Percentiles rank a stretch among this genome's conserved stretches.
Evolutionary conservation across 2,797 vertebrate species (phyloP).

Genomic region (Cyprinella venusta): DNA sequence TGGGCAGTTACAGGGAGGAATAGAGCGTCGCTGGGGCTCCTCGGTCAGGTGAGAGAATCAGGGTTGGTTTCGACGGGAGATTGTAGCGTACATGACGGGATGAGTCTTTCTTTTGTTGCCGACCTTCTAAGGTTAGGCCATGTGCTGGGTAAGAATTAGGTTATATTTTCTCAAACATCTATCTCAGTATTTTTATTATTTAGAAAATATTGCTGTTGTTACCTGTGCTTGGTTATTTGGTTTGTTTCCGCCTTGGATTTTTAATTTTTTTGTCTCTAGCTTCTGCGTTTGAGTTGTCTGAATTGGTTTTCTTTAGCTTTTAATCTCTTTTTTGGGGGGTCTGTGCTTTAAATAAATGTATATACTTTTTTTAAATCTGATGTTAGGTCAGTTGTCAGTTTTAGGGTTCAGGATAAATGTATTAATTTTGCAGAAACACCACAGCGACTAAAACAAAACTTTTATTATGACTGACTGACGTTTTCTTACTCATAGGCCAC

Average conservation of each 20-base stretch:
- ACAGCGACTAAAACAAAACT: background rate
- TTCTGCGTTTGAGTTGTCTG: background rate
- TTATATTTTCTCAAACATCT: conserved; percentile 1
- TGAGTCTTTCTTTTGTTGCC: conserved; percentile 11
- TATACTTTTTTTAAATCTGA: background rate
- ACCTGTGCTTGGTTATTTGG: background rate
- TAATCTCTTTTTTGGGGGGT: background rate
- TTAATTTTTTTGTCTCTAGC: background rate
- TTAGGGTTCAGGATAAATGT: background rate
- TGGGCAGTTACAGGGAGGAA: conserved; percentile 60
- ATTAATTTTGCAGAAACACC: background rate
- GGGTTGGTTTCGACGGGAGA: background rate
- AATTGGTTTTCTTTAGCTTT: background rate
- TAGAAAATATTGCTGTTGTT: background rate
- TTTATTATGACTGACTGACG: background rate
- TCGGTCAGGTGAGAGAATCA: conserved; percentile 64
- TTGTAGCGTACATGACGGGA: background rate
- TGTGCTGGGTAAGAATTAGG: background rate
- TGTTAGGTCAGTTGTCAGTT: background rate
- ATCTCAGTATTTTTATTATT: background rate
- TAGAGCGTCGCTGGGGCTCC: conserved; percentile 43
- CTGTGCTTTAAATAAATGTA: background rate
- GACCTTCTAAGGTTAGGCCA: background rate
- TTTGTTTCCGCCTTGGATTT: background rate
- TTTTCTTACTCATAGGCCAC: conserved; percentile 82